Evolutionary conservation across 2,113 vertebrate genomes (phyloP).

Genomic region (Vicugna pacos): DNA sequence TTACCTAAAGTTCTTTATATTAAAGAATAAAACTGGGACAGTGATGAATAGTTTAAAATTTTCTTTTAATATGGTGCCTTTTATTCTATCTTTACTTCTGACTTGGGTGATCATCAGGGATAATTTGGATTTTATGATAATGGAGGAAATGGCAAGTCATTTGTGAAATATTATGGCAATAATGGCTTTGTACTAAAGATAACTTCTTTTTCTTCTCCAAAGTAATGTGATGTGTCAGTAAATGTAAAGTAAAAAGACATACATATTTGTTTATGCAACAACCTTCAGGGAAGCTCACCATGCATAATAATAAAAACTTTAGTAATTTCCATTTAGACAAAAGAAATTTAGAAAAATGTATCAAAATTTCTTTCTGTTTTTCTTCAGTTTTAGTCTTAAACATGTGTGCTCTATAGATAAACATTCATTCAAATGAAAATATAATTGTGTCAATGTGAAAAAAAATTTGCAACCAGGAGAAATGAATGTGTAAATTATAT

Average conservation of each 20-base stretch:
- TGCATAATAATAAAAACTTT: conserved; percentile 70
- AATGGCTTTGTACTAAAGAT: conserved; percentile 81
- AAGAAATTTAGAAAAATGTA: conserved; percentile 45
- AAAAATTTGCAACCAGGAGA: neutral
- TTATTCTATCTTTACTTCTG: conserved; percentile 69
- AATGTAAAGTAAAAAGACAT: conserved; percentile 80
- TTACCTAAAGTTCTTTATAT: conserved; percentile 69
- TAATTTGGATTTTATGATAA: conserved; percentile 85
- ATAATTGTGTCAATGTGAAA: conserved; percentile 51
- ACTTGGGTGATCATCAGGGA: conserved; percentile 74
- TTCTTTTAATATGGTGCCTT: conserved; percentile 65
- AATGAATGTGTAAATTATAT: conserved; percentile 41
- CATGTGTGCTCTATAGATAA: conserved; percentile 4
- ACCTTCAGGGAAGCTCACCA: conserved; percentile 72
- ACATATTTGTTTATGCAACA: conserved; percentile 78
- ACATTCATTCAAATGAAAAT: conserved; percentile 51
- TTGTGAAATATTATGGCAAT: conserved; percentile 87
- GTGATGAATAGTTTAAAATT: conserved; percentile 76
- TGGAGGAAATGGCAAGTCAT: conserved; percentile 82
- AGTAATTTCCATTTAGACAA: conserved; percentile 50
- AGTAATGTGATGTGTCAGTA: conserved; percentile 83
- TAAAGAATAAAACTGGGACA: conserved; percentile 63
- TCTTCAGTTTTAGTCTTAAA: conserved; percentile 17
- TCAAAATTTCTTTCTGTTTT: conserved; percentile 41
- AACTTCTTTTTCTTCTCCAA: conserved; percentile 82